Base-by-base conservation (phyloP, 2,113 vertebrate species). In the Sapayoa aenigma region DNA sequence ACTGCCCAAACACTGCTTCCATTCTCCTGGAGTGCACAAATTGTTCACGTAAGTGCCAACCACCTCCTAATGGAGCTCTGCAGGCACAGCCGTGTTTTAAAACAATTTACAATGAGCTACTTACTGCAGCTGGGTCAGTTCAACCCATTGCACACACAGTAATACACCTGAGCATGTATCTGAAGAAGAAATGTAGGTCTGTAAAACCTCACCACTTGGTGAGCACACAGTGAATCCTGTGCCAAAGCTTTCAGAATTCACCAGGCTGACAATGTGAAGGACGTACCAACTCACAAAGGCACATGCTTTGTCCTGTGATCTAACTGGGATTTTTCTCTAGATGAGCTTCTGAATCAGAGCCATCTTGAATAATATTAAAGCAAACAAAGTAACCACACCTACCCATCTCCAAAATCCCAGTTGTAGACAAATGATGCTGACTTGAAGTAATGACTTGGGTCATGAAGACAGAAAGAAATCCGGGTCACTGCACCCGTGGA, bases 331-430 rank as follows among this genome's bases (percentile, higher is more conserved):
- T 87, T 91, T 87, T 53, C 44, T 37, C 30, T 44, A 39, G 39
- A 42, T 35, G 24, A 82, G 20, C 17, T 21, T 47, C 52, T 90
- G 47, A 78, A 58, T 72, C 15, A 65, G 35, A 90, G n/a, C 12
- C 44, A 49, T 39, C 47, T 16, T 59, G 52, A 84, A 42, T 35
- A 53, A 5, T 77, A n/a, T 24, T 47, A 10, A 52, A 65, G 30
- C 30, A 53, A 74, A 69, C 14, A 25, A 58, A 69, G 35, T 28
- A 75, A 65, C 14, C 33, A 41, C 30, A 95, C 94, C 42, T 98
- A 99, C 99, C 99, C 98, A 1, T 99, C 98, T 78, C 99, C 99
- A 42, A 99, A 97, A 95, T 98, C 97, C 99, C 99, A 99, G 8
- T 59, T 98, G 66, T 99, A 99, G 73, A 97, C 97, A 94, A 99